Base-by-base conservation (phyloP, 1,140 invertebrate species). In the Drosophila obscura region DNA sequence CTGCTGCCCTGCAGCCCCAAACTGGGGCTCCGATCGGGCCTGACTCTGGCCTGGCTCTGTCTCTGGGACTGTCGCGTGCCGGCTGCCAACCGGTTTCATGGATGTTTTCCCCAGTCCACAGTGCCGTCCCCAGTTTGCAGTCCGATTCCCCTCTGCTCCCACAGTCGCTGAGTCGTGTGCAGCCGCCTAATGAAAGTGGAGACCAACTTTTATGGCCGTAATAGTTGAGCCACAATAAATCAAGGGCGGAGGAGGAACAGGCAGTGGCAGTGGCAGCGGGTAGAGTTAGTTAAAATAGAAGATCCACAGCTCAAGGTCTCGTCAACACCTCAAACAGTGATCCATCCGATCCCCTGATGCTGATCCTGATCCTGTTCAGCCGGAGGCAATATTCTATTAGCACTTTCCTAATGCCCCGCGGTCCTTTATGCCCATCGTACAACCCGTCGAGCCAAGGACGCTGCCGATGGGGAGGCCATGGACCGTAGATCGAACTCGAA, bases 331-430 rank as follows among this genome's bases (percentile, higher is more conserved):
- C 52, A 19, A 55, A 22, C 46, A 26, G 49, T 31, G 39, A 73
- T 46, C 71, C 67, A 73, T 46, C 71, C 67, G 53, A 53, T 44
- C 24, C 24, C 0, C n/a, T 2, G 26, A 43, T 49, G 41, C 45
- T 13, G 39, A 52, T 24, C 7, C 15, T 31, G 28, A 46, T 26
- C 45, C 43, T 22, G 44, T 66, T 48, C 8, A 41, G 62, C 53
- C 80, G 46, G 83, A 68, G 76, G 83, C 83, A 88, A 26, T 88
- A 74, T 71, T 68, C 83, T 88, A 88, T 88, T 88, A 88, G 77
- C 83, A 88, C 83, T 71, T 79, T 71, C 74, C 67, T 75, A 85
- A 85, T 85, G 77, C 82, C 74, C 49, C 48, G 59, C 46, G 64
- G 73, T 65, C 53, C 82, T 75, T 85, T 84, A 69, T 84, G 67